phyloP scores from a whole-genome alignment of 2,888 invertebrate species.

The Hydraecia micacea region DNA sequence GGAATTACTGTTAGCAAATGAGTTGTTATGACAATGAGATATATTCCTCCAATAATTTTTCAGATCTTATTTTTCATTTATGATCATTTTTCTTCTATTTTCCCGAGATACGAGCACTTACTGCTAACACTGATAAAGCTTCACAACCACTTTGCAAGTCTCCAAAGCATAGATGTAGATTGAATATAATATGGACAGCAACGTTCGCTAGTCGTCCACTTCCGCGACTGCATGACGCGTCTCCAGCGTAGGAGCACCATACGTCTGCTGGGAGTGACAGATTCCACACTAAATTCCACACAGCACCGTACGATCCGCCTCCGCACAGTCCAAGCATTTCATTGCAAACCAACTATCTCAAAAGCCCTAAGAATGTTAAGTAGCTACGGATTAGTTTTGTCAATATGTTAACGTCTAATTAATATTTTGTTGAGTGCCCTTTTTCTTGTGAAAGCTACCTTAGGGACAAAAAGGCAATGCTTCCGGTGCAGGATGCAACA shows the following conservation, averaged over 20 bases:
- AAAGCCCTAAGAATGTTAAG: conserved; percentile 64
- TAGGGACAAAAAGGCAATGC: conserved; percentile 62
- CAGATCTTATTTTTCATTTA: neutral
- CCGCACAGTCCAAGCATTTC: conserved; percentile 67
- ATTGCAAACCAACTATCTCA: conserved; percentile 61
- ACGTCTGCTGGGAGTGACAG: conserved; percentile 62
- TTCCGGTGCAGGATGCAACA: conserved; percentile 71
- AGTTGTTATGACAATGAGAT: neutral
- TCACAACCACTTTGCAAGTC: conserved; percentile 37
- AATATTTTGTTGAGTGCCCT: conserved; percentile 49
- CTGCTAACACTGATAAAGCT: conserved; percentile 1
- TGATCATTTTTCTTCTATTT: neutral
- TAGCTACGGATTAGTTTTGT: conserved; percentile 62
- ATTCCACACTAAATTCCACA: conserved; percentile 71
- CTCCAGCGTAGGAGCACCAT: conserved; percentile 63
- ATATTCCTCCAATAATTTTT: neutral
- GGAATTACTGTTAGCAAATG: neutral
- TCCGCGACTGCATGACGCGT: conserved; percentile 61
- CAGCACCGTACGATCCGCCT: conserved; percentile 66
- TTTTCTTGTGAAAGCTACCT: conserved; percentile 47
- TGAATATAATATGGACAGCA: conserved; percentile 48
- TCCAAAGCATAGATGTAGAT: conserved; percentile 45
- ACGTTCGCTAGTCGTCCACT: conserved; percentile 54
- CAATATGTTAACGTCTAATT: conserved; percentile 60
- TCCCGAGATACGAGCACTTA: neutral